Base-by-base conservation (phyloP, 1,140 invertebrate species). In the Thrips palmi region DNA sequence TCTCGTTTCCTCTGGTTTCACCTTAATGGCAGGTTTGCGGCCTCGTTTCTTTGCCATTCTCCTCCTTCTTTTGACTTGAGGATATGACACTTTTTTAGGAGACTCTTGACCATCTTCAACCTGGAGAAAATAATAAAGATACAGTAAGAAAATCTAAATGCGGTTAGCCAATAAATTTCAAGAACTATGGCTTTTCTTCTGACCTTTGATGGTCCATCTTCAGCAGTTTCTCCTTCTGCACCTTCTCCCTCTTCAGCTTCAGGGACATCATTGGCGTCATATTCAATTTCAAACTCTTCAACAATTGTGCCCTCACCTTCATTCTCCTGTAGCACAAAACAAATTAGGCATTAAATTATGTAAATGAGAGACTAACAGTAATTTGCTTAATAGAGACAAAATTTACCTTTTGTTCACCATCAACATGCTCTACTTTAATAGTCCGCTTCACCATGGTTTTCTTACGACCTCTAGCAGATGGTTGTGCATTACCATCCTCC, bases 211-310 rank as follows among this genome's bases (percentile, higher is more conserved):
- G 4, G n/a, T 34, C 33, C 6, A 5, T 19, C 18, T 34, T 33
- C 23, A 27, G 7, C 4, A 17, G 12, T 30, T 35, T 43, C 33
- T 7, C 19, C 29, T 6, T 37, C 34, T 34, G 11, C 17, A 5
- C 30, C 25, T 27, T 39, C 29, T 10, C 37, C 36, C 17, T 27
- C 19, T 11, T 28, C 34, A 29, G 21, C 10, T 14, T 46, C 43
- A 10, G 39, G 23, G 1, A 41, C 44, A 33, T 47, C 43, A 39
- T 43, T 36, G 18, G 38, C 36, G 11, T 32, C 33, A n/a, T 36
- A 35, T 33, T 45, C 40, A 10, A 40, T 25, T 45, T 40, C 39
- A 28, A n/a, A 18, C 11, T 34, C 5, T 14, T 34, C n/a, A 14
- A 11, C 33, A 14, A 19, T 20, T 5, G 19, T 11, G 17, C 11